Percentiles rank a stretch among this genome's conserved stretches.
Evolutionary conservation across 2,888 invertebrate genomes (phyloP).

Genomic region (Drosophila prolongata): DNA sequence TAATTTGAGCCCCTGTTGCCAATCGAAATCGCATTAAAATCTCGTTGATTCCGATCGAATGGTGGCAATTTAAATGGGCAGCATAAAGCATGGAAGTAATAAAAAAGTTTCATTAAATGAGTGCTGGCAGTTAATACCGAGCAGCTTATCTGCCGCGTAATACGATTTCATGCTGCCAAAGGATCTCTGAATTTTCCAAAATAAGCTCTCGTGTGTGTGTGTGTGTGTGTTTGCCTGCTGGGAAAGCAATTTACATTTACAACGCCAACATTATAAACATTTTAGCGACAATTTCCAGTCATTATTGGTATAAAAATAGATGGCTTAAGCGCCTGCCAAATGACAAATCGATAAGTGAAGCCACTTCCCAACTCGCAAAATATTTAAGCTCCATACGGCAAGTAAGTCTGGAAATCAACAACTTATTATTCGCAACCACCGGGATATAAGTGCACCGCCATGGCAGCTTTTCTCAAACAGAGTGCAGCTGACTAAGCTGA

Average conservation of each 20-base stretch:
- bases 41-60: conserved; percentile 51
- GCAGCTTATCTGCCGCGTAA: conserved; percentile 66
- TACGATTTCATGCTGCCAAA: conserved; percentile 43
- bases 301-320: conserved; percentile 56
- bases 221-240: conserved; percentile 13
- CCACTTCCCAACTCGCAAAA: conserved; percentile 1
- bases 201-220: conserved; percentile 24
- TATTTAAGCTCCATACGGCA: not conserved
- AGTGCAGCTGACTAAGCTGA: conserved; percentile 59
- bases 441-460: conserved; percentile 32
- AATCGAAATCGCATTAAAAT: conserved; percentile 61
- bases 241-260: conserved; percentile 62
- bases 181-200: conserved; percentile 53
- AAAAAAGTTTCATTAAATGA: conserved; percentile 66
- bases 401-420: conserved; percentile 42
- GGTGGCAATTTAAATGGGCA: conserved; percentile 54
- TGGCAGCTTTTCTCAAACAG: conserved; percentile 35
- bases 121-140: conserved; percentile 55
- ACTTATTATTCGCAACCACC: conserved; percentile 49
- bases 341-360: conserved; percentile 61
- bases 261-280: conserved; percentile 56
- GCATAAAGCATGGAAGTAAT: conserved; percentile 60
- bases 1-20: conserved; percentile 24
- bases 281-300: conserved; percentile 60
- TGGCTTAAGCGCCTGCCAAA: conserved; percentile 32